Evolutionary conservation across 1,140 invertebrate species (phyloP).

Genomic region (Macrostomum lignano): DNA sequence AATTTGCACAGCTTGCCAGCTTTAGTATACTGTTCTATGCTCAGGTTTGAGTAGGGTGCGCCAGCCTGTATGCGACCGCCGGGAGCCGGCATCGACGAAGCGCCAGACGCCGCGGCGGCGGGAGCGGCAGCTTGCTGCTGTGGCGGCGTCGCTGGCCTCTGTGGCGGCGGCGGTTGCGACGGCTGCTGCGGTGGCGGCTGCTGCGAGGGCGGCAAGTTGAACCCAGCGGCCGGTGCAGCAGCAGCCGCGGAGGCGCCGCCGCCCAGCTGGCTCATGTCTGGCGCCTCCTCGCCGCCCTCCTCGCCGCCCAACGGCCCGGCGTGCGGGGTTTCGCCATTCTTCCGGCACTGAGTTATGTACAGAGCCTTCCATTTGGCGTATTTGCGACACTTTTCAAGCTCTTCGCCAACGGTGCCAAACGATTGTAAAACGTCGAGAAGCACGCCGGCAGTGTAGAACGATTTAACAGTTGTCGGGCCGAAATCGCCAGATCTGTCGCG

Average conservation of each 20-base stretch:
- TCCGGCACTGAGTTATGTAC: slow-evolving; percentile 83
- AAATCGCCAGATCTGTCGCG: slow-evolving; percentile 57
- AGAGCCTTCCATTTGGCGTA: slow-evolving; percentile 97
- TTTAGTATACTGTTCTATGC: slow-evolving; percentile 43
- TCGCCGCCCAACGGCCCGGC: slow-evolving; percentile 42
- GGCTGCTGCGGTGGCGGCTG: slow-evolving; percentile 15
- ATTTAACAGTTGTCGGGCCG: slow-evolving; percentile 76
- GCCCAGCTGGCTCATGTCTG: too few relatives aligned
- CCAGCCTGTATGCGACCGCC: slow-evolving; percentile 11
- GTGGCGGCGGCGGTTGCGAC: slow-evolving; percentile 11
- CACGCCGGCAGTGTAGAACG: slow-evolving; percentile 78
- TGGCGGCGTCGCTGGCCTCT: slow-evolving; percentile 7
- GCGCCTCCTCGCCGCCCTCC: too few relatives aligned
- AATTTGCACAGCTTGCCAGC: slow-evolving; percentile 78
- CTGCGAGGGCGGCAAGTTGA: slow-evolving; percentile 9
- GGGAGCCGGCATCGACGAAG: too few relatives aligned
- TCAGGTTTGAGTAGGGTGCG: too few relatives aligned
- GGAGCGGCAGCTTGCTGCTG: slow-evolving; percentile 8
- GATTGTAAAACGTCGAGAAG: slow-evolving; percentile 65
- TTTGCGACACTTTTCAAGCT: slow-evolving; percentile 38
- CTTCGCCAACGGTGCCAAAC: slow-evolving; percentile 66
- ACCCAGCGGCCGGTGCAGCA: neutral
- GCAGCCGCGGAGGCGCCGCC: too few relatives aligned
- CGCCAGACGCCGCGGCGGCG: too few relatives aligned
- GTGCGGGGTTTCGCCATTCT: slow-evolving; percentile 61